A percentile compares a stretch with the other conserved stretches of the same genome.
Evolutionary conservation across 2,888 invertebrate genomes (phyloP).

Genomic region (Nomada fabriciana): DNA sequence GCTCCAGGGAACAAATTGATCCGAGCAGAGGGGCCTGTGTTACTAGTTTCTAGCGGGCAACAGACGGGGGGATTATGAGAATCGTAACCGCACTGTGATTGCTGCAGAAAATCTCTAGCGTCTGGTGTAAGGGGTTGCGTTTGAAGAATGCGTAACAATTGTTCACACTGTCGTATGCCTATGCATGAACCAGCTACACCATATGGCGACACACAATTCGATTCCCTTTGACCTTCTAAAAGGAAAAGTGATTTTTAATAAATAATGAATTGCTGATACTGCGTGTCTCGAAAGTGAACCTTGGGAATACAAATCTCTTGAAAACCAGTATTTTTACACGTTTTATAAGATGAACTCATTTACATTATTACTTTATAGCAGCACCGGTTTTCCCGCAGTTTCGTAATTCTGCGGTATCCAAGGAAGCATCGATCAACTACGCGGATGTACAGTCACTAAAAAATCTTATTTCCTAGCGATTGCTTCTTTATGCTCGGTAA

Average conservation of each 20-base stretch:
- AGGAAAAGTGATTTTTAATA: background rate
- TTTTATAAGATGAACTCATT: background rate
- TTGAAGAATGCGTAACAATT: constrained; percentile 83
- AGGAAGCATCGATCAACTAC: background rate
- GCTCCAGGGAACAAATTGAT: no score
- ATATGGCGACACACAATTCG: constrained; percentile 84
- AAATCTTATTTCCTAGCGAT: no score
- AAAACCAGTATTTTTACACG: background rate
- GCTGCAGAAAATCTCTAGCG: constrained; percentile 86
- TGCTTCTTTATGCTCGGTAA: no score
- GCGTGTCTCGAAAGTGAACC: background rate
- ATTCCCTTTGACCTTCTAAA: constrained; percentile 31
- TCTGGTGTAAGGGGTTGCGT: constrained; percentile 81
- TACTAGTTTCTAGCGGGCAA: constrained; percentile 70
- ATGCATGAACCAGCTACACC: constrained; percentile 84
- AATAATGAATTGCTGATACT: no score
- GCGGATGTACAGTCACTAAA: no score
- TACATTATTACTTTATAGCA: background rate
- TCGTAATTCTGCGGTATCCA: background rate
- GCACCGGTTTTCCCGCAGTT: background rate
- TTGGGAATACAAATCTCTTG: constrained; percentile 5
- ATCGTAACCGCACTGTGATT: constrained; percentile 89
- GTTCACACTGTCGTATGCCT: constrained; percentile 84
- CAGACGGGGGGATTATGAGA: constrained; percentile 87
- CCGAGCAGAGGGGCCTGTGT: no score